Base-by-base conservation (phyloP, 2,113 vertebrate species). In the Eudyptes chrysolophus region DNA sequence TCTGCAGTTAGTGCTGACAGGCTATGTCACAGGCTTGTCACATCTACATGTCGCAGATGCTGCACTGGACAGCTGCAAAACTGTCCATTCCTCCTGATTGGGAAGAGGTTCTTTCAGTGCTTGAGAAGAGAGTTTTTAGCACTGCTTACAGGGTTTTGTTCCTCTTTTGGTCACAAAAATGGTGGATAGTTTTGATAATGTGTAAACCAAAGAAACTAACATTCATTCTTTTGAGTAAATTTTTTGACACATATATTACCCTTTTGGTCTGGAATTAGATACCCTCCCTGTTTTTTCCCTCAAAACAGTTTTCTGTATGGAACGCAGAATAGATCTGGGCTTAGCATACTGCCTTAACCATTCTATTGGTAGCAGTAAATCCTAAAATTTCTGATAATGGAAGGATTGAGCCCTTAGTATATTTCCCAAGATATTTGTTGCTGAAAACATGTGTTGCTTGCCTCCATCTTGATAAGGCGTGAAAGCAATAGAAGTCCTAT, bases 391-490 rank as follows among this genome's bases (percentile, higher is more conserved):
- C 84, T 84, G 51, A 79, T 40, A 62, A 64, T 1, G 13, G 20
- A 55, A 52, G n/a, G 46, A 36, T 76, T 84, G 66, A 72, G 82
- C 5, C 87, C 51, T 83, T 65, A 60, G 51, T 77, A 16, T 87
- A 89, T 96, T 96, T 97, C 77, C 75, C 61, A 89, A 76, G 38
- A 12, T 71, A 95, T 76, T 96, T 91, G 55, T 86, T 95, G 55
- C 69, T 94, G 60, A 92, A 89, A 93, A 70, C 38, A 10, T 81
- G 32, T 66, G 16, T 82, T 84, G n/a, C 82, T 82, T 86, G 61
- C 86, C 14, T 34, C 88, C 68, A 94, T 94, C 96, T 96, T 96
- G 92, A 80, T 90, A 94, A 96, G 68, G 25, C 68, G 87, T 75
- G 54, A 94, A 96, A 92, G 82, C 72, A 87, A 80, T 52, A 77